Percentiles rank a stretch among this genome's conserved stretches.
phyloP scores from a whole-genome alignment of 2,888 invertebrate genomes.

The Sarcophaga caerulescens region DNA sequence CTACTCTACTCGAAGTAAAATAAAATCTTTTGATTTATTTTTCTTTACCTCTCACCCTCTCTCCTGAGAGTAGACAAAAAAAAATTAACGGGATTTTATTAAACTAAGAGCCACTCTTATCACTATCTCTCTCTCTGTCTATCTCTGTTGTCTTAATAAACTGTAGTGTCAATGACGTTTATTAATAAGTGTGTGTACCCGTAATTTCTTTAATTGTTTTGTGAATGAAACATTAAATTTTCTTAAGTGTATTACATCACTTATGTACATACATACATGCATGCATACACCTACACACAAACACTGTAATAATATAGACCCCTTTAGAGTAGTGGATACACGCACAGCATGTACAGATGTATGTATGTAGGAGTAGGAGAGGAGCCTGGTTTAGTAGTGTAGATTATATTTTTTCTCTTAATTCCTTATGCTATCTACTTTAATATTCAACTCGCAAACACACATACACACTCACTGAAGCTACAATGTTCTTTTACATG shows the following conservation, averaged over 20 bases:
- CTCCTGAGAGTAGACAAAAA: too few species aligned
- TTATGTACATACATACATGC: neutral
- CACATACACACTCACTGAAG: neutral
- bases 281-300: neutral
- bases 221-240: conserved; percentile 38
- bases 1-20: neutral
- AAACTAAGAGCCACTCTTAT: too few species aligned
- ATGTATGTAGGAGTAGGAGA: neutral
- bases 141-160: too few species aligned
- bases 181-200: neutral
- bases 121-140: too few species aligned
- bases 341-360: neutral
- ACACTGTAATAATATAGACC: too few species aligned
- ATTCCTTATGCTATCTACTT: conserved; percentile 37
- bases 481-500: neutral
- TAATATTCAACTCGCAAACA: conserved; percentile 28
- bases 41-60: too few species aligned
- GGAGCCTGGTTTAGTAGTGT: conserved; percentile 12
- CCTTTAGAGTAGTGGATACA: too few species aligned
- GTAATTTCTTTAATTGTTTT: conserved; percentile 34
- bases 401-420: conserved; percentile 49
- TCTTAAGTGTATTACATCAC: conserved; percentile 35
- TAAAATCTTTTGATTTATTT: neutral
- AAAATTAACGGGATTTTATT: too few species aligned
- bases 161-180: neutral